Evolutionary conservation across 2,797 vertebrate species (phyloP), one percentile per base, ranked within the genome.

Genomic region (Mycteria americana): DNA sequence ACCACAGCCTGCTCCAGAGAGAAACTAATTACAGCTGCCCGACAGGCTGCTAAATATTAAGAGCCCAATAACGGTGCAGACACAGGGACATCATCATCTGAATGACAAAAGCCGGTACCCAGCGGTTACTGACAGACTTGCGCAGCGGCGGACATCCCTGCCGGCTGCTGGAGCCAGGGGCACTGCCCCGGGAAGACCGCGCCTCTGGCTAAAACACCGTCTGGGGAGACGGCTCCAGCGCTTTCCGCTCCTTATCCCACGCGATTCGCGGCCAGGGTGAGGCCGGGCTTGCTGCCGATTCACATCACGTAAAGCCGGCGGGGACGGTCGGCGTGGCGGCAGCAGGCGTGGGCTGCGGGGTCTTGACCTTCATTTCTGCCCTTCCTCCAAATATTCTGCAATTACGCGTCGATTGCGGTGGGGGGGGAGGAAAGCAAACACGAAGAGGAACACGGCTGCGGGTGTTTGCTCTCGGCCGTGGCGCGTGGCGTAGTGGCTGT

Each of bases 351-450:
- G 82, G 85, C 53, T 78, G 92, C 2, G 2, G 60, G 93, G 89
- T 96, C 91, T 83, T 60, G 91, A 92, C 91, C 84, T 92, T 94
- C 88, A 69, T 96, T 95, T 93, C 89, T 95, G 77, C 81, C 76
- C 63, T 94, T 91, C 82, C 68, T 86, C 85, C 85, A 35, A 86
- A 80, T 95, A 69, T 85, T 88, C 93, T 64, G 85, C 74, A 88
- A 79, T 89, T 94, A 91, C 45, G 10, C 2, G 2, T 57, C 31
- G 7, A 56, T 27, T 27, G 74, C 72, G 18, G 16, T 64, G 24
- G 18, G 9, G 74, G 27, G 19, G 68, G 37, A 79, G 86, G 23
- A 95, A 92, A 92, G 91, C 91, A 93, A 97, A 96, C 93, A 45
- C 37, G 37, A 39, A 39, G 37, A 39, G 37, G 37, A 39, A 39